Conservation (phyloP, 2,888 invertebrate species). For the Carcina quercana region DNA sequence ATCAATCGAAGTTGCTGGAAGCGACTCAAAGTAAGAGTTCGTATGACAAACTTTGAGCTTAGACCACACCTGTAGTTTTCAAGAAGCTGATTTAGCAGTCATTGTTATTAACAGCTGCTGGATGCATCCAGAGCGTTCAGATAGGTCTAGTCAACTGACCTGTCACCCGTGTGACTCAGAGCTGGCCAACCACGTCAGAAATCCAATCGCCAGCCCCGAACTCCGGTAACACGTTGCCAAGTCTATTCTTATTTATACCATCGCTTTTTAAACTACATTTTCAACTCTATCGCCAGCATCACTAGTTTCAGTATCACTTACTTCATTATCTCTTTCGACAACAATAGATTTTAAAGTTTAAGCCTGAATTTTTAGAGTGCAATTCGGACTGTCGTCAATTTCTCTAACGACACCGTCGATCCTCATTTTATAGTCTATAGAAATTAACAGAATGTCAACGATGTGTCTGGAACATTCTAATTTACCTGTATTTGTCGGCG, state of each 20-base stretch:
- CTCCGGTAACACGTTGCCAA: slow-evolving; percentile 58
- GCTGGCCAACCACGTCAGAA: slow-evolving; percentile 34
- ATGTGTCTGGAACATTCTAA: slow-evolving; percentile 25
- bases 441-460: slow-evolving; percentile 21
- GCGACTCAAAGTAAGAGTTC: too few relatives aligned
- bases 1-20: too few relatives aligned
- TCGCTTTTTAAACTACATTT: slow-evolving; percentile 14
- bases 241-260: slow-evolving; percentile 55
- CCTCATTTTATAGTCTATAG: slow-evolving; percentile 33
- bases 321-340: neutral
- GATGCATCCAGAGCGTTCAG: neutral
- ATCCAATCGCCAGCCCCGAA: slow-evolving; percentile 37
- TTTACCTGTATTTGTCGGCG: too few relatives aligned
- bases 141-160: slow-evolving; percentile 35
- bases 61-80: too few relatives aligned
- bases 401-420: slow-evolving; percentile 29
- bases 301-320: slow-evolving; percentile 1
- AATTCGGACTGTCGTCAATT: too few relatives aligned
- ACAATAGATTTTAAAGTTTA: neutral
- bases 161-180: slow-evolving; percentile 43
- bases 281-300: slow-evolving; percentile 10
- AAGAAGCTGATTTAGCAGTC: too few relatives aligned
- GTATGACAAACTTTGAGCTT: too few relatives aligned
- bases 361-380: too few relatives aligned
- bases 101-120: neutral